These are phyloP conservation scores for Aphis gossypii DNA, from an alignment of 1,140 invertebrate genomes.

Conservation along the genomic window DNA sequence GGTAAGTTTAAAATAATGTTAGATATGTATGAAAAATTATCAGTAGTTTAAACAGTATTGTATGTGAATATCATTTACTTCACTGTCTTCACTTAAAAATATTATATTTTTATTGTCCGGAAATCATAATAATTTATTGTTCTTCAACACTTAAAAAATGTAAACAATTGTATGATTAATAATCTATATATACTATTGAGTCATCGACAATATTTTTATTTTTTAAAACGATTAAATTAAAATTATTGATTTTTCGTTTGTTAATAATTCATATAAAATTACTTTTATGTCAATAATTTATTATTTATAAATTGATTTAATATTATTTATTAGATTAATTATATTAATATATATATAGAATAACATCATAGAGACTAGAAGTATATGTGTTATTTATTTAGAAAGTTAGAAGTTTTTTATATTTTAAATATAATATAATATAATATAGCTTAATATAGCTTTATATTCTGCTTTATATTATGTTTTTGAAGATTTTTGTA, in stretches of 20 bases:
- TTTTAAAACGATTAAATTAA: background rate
- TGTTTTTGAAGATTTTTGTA: background rate
- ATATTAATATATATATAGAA: background rate
- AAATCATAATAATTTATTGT: constrained; percentile 4
- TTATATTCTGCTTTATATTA: background rate
- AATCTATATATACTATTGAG: background rate
- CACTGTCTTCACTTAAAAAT: background rate
- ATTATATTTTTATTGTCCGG: background rate
- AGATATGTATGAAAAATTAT: background rate
- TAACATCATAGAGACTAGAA: background rate
- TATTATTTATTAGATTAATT: background rate
- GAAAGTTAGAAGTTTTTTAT: background rate
- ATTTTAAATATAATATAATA: background rate
- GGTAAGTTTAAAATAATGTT: background rate
- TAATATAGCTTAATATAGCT: no score
- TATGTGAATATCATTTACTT: no score
- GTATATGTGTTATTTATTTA: background rate
- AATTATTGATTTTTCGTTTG: background rate
- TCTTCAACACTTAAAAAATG: background rate
- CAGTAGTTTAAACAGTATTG: background rate
- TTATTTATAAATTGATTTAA: background rate
- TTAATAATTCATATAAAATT: background rate
- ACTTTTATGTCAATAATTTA: background rate
- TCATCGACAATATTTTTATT: background rate
- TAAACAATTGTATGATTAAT: constrained; percentile 4